Conservation (phyloP, 2,113 vertebrate genomes). For the Carollia perspicillata region DNA sequence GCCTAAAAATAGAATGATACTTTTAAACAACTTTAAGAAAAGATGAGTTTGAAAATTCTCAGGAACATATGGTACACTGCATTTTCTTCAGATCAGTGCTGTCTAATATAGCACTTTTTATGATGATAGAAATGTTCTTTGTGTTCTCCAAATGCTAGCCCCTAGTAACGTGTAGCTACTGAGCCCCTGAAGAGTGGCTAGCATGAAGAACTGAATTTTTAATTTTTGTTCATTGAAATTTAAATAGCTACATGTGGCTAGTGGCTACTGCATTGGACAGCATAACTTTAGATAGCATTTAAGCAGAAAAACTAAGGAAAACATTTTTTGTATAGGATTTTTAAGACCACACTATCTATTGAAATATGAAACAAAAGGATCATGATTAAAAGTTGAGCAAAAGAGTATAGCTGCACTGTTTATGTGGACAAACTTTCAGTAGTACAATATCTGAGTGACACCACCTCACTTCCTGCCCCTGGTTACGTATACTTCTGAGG, state of each 20-base stretch:
- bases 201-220: background rate
- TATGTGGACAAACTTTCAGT: background rate
- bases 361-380: slow-evolving; percentile 6
- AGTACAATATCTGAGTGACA: background rate
- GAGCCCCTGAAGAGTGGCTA: background rate
- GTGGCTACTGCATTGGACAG: background rate
- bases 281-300: slow-evolving; percentile 20
- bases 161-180: background rate
- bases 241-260: background rate
- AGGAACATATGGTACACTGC: background rate
- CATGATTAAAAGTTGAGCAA: background rate
- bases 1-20: background rate
- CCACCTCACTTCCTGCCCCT: background rate
- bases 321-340: background rate
- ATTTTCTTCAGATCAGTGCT: background rate
- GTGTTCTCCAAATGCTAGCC: background rate
- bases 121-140: background rate
- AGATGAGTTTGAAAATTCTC: background rate
- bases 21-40: background rate
- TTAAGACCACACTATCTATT: background rate
- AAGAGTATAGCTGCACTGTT: background rate
- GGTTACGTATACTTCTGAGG: background rate
- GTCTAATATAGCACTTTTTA: background rate
- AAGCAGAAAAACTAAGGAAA: background rate
- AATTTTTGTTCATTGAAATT: background rate